phyloP scores from a whole-genome alignment of 2,888 invertebrate species.

The Machimus atricapillus region DNA sequence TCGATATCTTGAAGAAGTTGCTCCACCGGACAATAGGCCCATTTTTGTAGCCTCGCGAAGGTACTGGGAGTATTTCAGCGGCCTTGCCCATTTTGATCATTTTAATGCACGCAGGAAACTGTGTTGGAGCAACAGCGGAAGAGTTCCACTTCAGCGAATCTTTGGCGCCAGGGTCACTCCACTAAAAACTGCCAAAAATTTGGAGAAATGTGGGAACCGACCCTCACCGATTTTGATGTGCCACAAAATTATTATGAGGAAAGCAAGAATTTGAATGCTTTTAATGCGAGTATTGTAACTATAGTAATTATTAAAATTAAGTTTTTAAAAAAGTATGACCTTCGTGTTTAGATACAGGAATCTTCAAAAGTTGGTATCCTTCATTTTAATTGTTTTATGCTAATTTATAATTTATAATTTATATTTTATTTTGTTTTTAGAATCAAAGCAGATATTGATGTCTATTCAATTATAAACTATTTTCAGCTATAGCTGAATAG shows the following conservation, averaged over 20 bases:
- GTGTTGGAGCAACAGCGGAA: constrained; percentile 35
- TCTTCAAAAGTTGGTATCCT: too few species aligned
- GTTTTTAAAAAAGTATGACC: not conserved
- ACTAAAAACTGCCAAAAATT: not conserved
- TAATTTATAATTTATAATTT: too few species aligned
- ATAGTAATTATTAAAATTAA: not conserved
- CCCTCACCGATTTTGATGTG: not conserved
- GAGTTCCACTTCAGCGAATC: constrained; percentile 35
- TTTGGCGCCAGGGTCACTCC: not conserved
- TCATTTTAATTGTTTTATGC: too few species aligned
- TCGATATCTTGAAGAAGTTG: not conserved
- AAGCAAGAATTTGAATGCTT: not conserved
- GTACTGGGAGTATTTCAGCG: not conserved
- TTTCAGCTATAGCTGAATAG: too few species aligned
- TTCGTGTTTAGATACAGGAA: not conserved
- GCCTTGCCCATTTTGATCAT: not conserved
- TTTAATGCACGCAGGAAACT: not conserved
- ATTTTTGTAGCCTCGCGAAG: not conserved
- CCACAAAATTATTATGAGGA: not conserved
- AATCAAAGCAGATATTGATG: too few species aligned
- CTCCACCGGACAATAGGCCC: not conserved
- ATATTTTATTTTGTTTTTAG: too few species aligned
- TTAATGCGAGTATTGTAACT: not conserved
- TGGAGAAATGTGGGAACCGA: not conserved
- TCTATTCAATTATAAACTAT: too few species aligned